Percentiles rank a stretch among this genome's conserved stretches.
Conservation (phyloP, 2,888 invertebrate species). For the Rhorus exstirpatorius region DNA sequence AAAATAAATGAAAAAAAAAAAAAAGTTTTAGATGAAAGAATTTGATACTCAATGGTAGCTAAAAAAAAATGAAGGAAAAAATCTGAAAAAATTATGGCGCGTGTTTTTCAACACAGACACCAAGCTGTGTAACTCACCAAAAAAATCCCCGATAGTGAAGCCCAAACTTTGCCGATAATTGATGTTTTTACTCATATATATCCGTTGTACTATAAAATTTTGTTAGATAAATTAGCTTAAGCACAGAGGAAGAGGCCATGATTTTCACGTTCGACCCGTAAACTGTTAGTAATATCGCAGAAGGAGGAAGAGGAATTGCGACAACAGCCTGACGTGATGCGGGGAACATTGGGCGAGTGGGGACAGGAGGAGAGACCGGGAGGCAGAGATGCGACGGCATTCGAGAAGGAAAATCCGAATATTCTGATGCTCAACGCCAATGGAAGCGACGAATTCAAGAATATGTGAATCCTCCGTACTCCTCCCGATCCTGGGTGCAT, state of each 20-base stretch:
- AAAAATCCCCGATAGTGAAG: no score
- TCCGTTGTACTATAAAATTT: no score
- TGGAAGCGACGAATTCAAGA: constrained; percentile 91
- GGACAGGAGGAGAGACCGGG: constrained; percentile 90
- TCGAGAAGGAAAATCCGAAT: constrained; percentile 93
- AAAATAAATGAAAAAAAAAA: no score
- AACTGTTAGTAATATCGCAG: constrained; percentile 87
- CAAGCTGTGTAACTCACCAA: no score
- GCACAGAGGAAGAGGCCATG: constrained; percentile 1
- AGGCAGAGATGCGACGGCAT: constrained; percentile 91
- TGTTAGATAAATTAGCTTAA: neutral
- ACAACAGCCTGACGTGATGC: constrained; percentile 91
- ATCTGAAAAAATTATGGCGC: no score
- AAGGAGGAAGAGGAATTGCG: constrained; percentile 91
- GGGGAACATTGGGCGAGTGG: constrained; percentile 91
- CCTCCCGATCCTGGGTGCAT: neutral
- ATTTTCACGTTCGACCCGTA: constrained; percentile 73
- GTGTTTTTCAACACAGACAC: no score
- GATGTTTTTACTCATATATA: no score
- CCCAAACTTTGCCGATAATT: no score
- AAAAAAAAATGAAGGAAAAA: no score
- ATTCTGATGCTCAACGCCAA: constrained; percentile 90
- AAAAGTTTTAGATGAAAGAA: no score
- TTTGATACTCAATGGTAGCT: no score
- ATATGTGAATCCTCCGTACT: constrained; percentile 88